Percentiles rank a stretch among this genome's conserved stretches.
These are phyloP conservation scores for Alaudala cheleensis DNA, from an alignment of 2,113 vertebrate species.

Conservation along the genomic window DNA sequence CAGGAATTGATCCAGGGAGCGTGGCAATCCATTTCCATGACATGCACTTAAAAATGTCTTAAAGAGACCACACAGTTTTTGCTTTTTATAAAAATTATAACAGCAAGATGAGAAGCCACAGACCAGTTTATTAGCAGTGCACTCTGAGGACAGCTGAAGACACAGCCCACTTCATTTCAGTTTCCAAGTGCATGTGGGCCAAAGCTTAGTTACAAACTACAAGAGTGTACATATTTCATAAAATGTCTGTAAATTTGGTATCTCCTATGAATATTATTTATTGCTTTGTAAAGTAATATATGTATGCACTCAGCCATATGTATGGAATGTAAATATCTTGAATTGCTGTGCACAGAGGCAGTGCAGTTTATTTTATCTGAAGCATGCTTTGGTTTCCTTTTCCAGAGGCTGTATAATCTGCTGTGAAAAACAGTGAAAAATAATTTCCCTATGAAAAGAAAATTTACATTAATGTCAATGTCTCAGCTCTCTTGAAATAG, in stretches of 20 bases:
- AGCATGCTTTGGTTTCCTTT: constrained; percentile 32
- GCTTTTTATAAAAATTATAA: not conserved
- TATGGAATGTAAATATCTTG: not conserved
- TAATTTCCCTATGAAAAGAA: constrained; percentile 24
- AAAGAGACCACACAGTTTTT: not conserved
- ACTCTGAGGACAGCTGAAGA: not conserved
- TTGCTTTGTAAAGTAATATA: constrained; percentile 50
- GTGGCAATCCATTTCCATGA: not conserved
- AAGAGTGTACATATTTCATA: not conserved
- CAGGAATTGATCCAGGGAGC: not conserved
- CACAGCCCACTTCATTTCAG: not conserved
- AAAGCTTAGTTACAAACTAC: not conserved
- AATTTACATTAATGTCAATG: constrained; percentile 20
- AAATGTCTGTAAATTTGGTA: constrained; percentile 1
- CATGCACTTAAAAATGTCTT: not conserved
- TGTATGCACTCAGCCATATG: not conserved
- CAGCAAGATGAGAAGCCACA: not conserved
- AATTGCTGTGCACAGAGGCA: constrained; percentile 45
- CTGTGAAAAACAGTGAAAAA: constrained; percentile 19
- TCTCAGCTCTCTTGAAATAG: constrained; percentile 7
- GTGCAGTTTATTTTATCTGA: constrained; percentile 54
- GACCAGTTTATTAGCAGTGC: not conserved
- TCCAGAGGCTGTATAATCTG: constrained; percentile 46
- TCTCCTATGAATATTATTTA: constrained; percentile 49
- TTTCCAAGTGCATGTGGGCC: not conserved